Percentiles rank a stretch among this genome's conserved stretches.
These are phyloP conservation scores for Procavia capensis DNA, from an alignment of 2,113 vertebrate species.

Conservation along the genomic window DNA sequence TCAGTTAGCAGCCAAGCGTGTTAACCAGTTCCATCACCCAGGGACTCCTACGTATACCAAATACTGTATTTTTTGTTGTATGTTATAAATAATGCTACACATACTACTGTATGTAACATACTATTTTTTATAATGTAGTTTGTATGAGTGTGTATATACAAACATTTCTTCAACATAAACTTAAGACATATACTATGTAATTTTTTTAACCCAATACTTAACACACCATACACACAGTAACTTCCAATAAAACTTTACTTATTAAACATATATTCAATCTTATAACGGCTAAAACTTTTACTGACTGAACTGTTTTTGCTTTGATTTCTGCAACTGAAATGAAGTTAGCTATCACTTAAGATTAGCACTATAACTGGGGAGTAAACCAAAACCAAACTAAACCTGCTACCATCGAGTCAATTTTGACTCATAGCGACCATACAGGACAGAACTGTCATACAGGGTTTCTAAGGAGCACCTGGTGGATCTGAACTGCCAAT, in stretches of 20 bases:
- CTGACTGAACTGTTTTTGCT: neutral
- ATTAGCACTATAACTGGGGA: slow-evolving; percentile 16
- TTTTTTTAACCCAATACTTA: slow-evolving; percentile 19
- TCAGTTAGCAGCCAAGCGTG: too few species aligned
- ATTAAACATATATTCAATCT: slow-evolving; percentile 24
- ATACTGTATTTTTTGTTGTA: neutral
- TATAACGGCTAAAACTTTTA: slow-evolving; percentile 4
- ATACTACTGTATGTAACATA: neutral
- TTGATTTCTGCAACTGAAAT: slow-evolving; percentile 20
- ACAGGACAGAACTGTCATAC: too few species aligned
- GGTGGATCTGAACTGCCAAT: too few species aligned
- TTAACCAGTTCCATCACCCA: too few species aligned
- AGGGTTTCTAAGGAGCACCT: too few species aligned
- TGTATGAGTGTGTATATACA: neutral
- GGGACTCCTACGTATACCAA: neutral
- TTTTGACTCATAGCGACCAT: too few species aligned
- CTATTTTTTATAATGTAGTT: too few species aligned
- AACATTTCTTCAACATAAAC: too few species aligned
- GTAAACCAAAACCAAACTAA: too few species aligned
- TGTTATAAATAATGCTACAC: neutral
- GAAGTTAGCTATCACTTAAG: slow-evolving; percentile 52
- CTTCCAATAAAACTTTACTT: neutral
- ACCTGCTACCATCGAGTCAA: too few species aligned
- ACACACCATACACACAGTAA: neutral
- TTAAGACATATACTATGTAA: neutral